Base-by-base conservation (phyloP, 2,113 vertebrate species). In the Chinchilla lanigera region DNA sequence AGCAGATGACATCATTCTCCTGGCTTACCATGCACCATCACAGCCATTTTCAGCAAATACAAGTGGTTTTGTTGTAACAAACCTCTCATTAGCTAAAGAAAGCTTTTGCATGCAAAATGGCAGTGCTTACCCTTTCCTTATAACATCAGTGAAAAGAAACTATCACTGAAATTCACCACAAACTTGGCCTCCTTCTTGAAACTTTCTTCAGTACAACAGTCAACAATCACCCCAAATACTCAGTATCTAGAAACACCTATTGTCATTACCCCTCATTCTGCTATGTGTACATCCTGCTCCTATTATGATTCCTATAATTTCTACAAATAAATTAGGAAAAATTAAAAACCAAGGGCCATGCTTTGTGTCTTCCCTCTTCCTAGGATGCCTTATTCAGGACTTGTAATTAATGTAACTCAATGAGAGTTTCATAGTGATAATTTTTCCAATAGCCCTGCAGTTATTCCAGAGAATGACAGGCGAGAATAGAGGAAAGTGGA, bases 141-240 rank as follows among this genome's bases (percentile, higher is more conserved):
- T 12, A 77, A 95, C 94, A n/a, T 35, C 20, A 82, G 28, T 63
- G 41, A 28, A 77, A 86, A 96, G 47, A 78, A 97, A 90, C 88
- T 33, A 33, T 58, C 80, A 41, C 4, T 26, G 47, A 75, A 80
- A 63, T 67, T 85, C 16, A 1, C 41, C 44, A 28, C 24, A 47
- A 58, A 52, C 10, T 60, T 38, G 22, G 19, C 47, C 38, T 95
- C n/a, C 26, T 83, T 8, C 26, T 1, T 7, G 2, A 89, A 94
- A 58, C 6, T 30, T 13, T 22, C 10, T 90, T 44, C 4, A 61
- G n/a, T 35, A 26, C 30, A 65, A 28, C 2, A 80, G 30, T 69
- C 24, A 60, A 38, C 24, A 67, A 47, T 47, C 22, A 56, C 35
- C 7, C 5, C 47, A 16, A 26, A 77, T 9, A 84, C 33, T 80